Evolutionary conservation across 1,140 invertebrate species (phyloP).

Genomic region (Idris sp.): DNA sequence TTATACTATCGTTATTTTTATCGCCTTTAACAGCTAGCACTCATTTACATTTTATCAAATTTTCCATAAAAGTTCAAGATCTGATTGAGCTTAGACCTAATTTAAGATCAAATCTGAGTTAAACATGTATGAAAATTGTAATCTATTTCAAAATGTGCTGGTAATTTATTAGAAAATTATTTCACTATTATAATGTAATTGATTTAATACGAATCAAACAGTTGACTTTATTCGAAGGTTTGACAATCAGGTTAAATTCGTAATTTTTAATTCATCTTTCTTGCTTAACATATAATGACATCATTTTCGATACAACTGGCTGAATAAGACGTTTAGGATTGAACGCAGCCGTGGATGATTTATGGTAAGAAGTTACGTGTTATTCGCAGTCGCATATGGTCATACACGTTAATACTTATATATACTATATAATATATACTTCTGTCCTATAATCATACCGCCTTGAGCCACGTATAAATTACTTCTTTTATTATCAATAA

Average conservation of each 20-base stretch:
- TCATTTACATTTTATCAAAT: too few relatives aligned
- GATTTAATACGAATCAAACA: too few relatives aligned
- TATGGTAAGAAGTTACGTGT: slow-evolving; percentile 55
- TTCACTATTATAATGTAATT: too few relatives aligned
- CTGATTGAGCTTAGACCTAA: not conserved
- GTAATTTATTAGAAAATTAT: too few relatives aligned
- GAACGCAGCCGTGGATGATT: slow-evolving; percentile 34
- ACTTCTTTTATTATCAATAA: slow-evolving; percentile 27
- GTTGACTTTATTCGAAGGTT: too few relatives aligned
- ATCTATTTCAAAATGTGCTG: too few relatives aligned
- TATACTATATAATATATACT: slow-evolving; percentile 63
- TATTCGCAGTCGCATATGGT: slow-evolving; percentile 50
- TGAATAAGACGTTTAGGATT: slow-evolving; percentile 40
- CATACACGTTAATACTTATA: slow-evolving; percentile 54
- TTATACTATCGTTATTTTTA: slow-evolving; percentile 56
- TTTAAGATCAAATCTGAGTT: slow-evolving; percentile 3
- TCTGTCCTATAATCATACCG: slow-evolving; percentile 43
- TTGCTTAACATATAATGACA: slow-evolving; percentile 21
- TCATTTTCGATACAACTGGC: slow-evolving; percentile 28
- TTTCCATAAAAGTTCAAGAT: too few relatives aligned
- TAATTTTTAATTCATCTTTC: too few relatives aligned
- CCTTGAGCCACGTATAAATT: slow-evolving; percentile 51
- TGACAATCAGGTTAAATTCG: too few relatives aligned
- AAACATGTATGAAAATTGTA: too few relatives aligned
- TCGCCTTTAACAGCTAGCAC: slow-evolving; percentile 23